Percentiles rank a stretch among this genome's conserved stretches.
These are phyloP conservation scores for Triplophysa siluroides DNA, from an alignment of 2,113 vertebrate species.

Conservation along the genomic window DNA sequence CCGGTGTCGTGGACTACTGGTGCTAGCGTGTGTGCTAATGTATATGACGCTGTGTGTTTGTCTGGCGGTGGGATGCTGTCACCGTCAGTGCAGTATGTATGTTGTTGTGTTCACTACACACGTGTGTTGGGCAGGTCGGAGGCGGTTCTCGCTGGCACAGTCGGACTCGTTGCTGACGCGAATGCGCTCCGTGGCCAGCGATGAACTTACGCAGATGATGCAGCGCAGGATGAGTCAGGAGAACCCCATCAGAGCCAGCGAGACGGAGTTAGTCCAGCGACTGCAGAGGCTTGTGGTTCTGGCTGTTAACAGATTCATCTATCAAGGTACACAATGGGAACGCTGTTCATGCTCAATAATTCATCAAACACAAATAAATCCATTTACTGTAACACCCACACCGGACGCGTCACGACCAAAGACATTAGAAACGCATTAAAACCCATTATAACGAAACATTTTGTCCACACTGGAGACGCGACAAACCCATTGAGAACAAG, in stretches of 20 bases:
- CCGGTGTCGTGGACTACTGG: slow-evolving; percentile 69
- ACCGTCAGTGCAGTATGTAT: not conserved
- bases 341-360: no score
- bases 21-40: slow-evolving; percentile 55
- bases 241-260: slow-evolving; percentile 85
- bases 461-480: no score
- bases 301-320: slow-evolving; percentile 91
- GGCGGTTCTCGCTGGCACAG: slow-evolving; percentile 82
- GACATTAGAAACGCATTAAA: no score
- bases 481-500: no score
- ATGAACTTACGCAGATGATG: slow-evolving; percentile 93
- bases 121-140: slow-evolving; percentile 71
- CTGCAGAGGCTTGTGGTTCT: slow-evolving; percentile 89
- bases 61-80: not conserved
- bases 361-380: no score
- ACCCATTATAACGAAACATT: no score
- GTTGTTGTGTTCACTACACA: not conserved
- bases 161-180: slow-evolving; percentile 88
- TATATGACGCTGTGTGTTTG: not conserved
- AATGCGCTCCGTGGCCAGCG: slow-evolving; percentile 91
- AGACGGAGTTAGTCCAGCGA: slow-evolving; percentile 87
- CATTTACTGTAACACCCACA: no score
- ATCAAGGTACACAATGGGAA: slow-evolving; percentile 76
- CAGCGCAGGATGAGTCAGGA: slow-evolving; percentile 94
- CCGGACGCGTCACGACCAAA: no score